Evolutionary conservation across 2,113 vertebrate genomes (phyloP).

Genomic region (Thinocorus orbignyianus): DNA sequence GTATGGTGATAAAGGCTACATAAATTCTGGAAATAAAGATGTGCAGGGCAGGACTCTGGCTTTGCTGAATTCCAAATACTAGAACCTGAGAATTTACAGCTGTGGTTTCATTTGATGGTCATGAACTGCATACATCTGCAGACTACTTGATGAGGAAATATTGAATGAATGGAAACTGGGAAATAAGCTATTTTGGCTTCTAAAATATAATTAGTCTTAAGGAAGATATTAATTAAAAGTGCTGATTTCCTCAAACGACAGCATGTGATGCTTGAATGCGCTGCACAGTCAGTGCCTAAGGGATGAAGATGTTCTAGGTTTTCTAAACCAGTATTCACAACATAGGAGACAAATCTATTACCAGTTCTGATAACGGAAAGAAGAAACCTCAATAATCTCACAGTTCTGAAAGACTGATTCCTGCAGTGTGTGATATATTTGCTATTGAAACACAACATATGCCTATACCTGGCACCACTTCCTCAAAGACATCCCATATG

Average conservation of each 20-base stretch:
- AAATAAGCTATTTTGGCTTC: background rate
- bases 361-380: background rate
- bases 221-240: background rate
- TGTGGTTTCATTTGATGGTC: background rate
- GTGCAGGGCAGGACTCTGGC: background rate
- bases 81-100: background rate
- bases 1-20: background rate
- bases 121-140: background rate
- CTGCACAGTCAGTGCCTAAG: background rate
- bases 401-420: background rate
- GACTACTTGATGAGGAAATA: background rate
- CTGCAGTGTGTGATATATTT: background rate
- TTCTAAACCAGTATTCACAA: background rate
- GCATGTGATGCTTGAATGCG: background rate
- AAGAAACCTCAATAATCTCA: background rate
- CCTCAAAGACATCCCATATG: constrained; percentile 30
- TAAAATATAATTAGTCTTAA: background rate
- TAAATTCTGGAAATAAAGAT: background rate
- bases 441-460: background rate
- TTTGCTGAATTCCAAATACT: background rate
- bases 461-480: constrained; percentile 13
- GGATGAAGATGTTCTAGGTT: background rate
- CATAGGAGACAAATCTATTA: background rate
- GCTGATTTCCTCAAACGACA: background rate
- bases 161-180: background rate